Conservation (phyloP, 2,888 invertebrate species). For the Spialia ferax region DNA sequence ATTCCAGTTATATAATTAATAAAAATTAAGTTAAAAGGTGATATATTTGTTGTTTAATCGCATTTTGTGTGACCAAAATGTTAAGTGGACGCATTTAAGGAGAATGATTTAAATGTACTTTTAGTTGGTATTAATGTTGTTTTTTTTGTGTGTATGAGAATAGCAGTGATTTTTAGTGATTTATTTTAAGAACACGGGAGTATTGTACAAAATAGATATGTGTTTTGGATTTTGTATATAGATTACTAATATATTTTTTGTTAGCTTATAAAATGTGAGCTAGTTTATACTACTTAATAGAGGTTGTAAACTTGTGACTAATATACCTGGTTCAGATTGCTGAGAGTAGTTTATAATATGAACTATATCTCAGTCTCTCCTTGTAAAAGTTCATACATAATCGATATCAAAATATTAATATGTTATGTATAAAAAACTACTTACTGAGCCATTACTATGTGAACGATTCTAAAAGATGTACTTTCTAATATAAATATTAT, state of each 20-base stretch:
- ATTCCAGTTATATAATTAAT: constrained; percentile 21
- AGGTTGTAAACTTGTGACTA: neutral
- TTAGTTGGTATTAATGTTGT: neutral
- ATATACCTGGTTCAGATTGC: neutral
- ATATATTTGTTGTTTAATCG: neutral
- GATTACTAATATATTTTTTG: constrained; percentile 4
- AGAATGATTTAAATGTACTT: neutral
- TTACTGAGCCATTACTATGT: neutral
- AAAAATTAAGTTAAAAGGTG: neutral
- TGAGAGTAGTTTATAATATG: neutral
- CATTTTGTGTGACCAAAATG: constrained; percentile 2
- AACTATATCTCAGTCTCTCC: neutral
- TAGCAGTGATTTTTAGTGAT: neutral
- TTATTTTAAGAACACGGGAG: neutral
- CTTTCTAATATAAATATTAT: neutral
- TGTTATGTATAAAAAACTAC: neutral
- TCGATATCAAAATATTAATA: neutral
- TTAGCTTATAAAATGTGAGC: neutral
- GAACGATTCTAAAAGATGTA: neutral
- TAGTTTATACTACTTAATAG: constrained; percentile 7
- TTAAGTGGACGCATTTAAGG: neutral
- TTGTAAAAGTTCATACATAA: too few relatives aligned
- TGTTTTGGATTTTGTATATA: constrained; percentile 5
- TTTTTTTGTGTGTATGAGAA: neutral
- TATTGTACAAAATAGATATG: constrained; percentile 16